These are phyloP conservation scores for Oithona nana DNA, from an alignment of 2,888 invertebrate genomes.

Conservation along the genomic window DNA sequence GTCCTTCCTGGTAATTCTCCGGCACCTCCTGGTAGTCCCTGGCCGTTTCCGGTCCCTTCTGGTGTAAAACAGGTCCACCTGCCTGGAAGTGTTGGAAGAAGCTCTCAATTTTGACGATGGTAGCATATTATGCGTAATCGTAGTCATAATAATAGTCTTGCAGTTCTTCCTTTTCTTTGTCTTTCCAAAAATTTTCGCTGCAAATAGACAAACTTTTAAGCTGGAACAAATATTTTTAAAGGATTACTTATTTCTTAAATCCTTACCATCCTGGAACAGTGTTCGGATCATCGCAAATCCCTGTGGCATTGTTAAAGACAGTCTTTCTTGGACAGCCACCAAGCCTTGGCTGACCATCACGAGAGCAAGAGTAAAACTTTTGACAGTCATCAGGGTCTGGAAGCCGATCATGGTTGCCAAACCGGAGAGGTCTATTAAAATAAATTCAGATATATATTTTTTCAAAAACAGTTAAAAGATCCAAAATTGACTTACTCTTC, in stretches of 20 bases:
- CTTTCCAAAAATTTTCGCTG: background rate
- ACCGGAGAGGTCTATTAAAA: constrained; percentile 21
- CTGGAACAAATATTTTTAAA: background rate
- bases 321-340: constrained; percentile 53
- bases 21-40: no score
- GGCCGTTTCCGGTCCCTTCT: no score
- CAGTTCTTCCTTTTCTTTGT: background rate
- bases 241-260: background rate
- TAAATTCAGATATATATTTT: no score
- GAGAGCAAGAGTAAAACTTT: constrained; percentile 56
- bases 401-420: constrained; percentile 23
- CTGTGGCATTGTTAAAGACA: constrained; percentile 53
- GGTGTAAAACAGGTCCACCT: no score
- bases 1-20: no score
- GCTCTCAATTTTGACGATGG: no score
- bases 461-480: no score
- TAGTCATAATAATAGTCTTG: background rate
- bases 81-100: no score
- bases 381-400: constrained; percentile 29
- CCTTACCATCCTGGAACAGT: constrained; percentile 47
- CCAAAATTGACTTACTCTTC: constrained; percentile 13
- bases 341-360: constrained; percentile 46
- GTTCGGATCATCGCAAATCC: constrained; percentile 52
- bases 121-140: no score
- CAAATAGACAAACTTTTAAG: no score